Evolutionary conservation across 1,140 invertebrate genomes (phyloP).

Genomic region (Chionoecetes opilio): DNA sequence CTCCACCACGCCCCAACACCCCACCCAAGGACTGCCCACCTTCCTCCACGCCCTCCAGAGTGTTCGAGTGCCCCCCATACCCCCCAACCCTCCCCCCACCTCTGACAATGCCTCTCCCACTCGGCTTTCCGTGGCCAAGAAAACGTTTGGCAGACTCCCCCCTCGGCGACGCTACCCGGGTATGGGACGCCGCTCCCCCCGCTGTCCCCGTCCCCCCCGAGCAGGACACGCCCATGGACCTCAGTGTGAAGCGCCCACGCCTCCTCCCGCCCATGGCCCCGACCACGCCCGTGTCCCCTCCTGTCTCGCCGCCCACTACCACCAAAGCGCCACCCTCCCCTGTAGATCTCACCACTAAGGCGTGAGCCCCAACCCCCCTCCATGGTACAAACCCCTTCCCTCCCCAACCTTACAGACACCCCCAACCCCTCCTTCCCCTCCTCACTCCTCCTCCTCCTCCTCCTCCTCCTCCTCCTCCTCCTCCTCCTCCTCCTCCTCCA

Average conservation of each 20-base stretch:
- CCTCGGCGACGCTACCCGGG: slow-evolving; percentile 42
- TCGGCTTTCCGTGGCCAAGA: slow-evolving; percentile 59
- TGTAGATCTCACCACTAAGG: slow-evolving; percentile 78
- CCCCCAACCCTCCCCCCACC: slow-evolving; percentile 35
- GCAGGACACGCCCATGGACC: slow-evolving; percentile 80
- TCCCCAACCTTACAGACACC: not conserved
- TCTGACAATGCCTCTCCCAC: slow-evolving; percentile 28
- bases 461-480: not conserved
- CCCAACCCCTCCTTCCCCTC: not conserved
- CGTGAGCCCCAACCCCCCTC: slow-evolving; percentile 59
- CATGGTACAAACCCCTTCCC: slow-evolving; percentile 25
- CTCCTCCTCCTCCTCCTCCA: not conserved
- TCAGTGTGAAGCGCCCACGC: slow-evolving; percentile 79
- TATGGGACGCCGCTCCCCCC: slow-evolving; percentile 69
- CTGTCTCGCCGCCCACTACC: slow-evolving; percentile 65
- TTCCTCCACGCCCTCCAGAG: slow-evolving; percentile 27
- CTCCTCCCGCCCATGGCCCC: slow-evolving; percentile 61
- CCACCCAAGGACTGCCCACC: slow-evolving; percentile 66
- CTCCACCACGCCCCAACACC: slow-evolving; percentile 64
- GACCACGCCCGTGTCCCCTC: slow-evolving; percentile 73
- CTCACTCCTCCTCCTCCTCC: not conserved
- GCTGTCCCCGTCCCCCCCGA: no score
- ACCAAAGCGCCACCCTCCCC: slow-evolving; percentile 70
- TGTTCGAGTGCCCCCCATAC: slow-evolving; percentile 60
- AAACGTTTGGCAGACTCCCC: slow-evolving; percentile 79